Evolutionary conservation across 1,140 invertebrate genomes (phyloP), one percentile per base, ranked within the genome.

Genomic region (Drosophila tsacasi): DNA sequence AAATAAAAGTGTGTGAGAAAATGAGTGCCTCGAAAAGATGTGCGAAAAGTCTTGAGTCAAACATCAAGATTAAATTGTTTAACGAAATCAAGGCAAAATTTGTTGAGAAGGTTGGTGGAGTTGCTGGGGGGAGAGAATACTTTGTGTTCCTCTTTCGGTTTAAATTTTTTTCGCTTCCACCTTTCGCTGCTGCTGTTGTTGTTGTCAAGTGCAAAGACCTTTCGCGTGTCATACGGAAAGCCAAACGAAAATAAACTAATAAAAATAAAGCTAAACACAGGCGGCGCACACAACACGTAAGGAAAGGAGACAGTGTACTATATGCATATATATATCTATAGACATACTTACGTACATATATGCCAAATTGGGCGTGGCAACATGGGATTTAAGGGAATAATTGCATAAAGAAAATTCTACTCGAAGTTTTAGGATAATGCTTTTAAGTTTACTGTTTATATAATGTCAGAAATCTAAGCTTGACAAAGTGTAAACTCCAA

Each of bases 171-270:
- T 27, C 15, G 57, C 71, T 63, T 66, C 58, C 71, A 74, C 74
- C 65, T 61, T 81, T 77, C 57, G 32, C 52, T 55, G 32, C 50
- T 54, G 44, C 9, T 47, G 61, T 54, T 50, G 61, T 54, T 50
- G 65, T 79, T 64, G 68, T 81, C 81, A 87, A 72, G 84, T 87
- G 84, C 84, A 87, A 87, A 89, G 84, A 87, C 84, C 84, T 87
- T 75, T 87, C 68, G 84, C 84, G 84, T 87, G 84, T 72, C 81
- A 76, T 68, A 81, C 55, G 47, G 27, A 73, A 81, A 54, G 47
- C 52, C 58, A 55, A 77, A 74, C 47, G 40, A 75, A 79, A 64
- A 66, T 76, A 60, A 59, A 42, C 46, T 57, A 64, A 76, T 67
- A 46, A 76, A 76, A 76, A 82, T 61, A 77, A 76, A 73, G 47